These are phyloP conservation scores for Pithys albifrons DNA, from an alignment of 2,113 vertebrate genomes.

Conservation along the genomic window DNA sequence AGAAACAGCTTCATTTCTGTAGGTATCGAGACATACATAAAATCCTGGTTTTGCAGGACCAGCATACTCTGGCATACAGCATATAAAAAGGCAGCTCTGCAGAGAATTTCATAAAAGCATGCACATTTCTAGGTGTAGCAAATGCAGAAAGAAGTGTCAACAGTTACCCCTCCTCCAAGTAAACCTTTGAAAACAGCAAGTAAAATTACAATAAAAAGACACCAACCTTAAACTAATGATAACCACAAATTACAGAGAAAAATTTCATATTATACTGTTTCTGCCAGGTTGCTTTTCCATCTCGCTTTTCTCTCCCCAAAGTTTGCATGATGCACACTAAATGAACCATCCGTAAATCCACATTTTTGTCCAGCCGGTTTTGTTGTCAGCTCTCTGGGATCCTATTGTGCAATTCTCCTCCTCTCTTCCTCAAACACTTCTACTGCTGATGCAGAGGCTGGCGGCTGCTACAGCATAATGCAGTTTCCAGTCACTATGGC, in stretches of 20 bases:
- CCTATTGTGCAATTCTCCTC: constrained; percentile 48
- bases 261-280: neutral
- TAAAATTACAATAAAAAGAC: neutral
- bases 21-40: neutral
- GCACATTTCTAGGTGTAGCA: neutral
- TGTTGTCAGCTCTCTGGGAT: constrained; percentile 40
- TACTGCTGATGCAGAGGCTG: constrained; percentile 56
- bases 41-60: neutral
- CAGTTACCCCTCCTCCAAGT: neutral
- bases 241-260: constrained; percentile 11
- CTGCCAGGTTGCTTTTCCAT: neutral
- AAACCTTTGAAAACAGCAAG: constrained; percentile 12
- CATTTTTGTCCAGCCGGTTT: constrained; percentile 21
- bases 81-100: neutral
- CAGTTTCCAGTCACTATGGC: constrained; percentile 65
- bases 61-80: neutral
- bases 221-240: constrained; percentile 10
- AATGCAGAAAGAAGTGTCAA: constrained; percentile 22
- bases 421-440: constrained; percentile 48
- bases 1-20: neutral
- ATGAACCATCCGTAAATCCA: constrained; percentile 33
- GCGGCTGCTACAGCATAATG: constrained; percentile 69
- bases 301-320: constrained; percentile 27
- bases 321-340: constrained; percentile 1
- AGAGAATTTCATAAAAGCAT: neutral